Evolutionary conservation across 2,888 invertebrate species (phyloP).

Genomic region (Amblyteles armatorius): DNA sequence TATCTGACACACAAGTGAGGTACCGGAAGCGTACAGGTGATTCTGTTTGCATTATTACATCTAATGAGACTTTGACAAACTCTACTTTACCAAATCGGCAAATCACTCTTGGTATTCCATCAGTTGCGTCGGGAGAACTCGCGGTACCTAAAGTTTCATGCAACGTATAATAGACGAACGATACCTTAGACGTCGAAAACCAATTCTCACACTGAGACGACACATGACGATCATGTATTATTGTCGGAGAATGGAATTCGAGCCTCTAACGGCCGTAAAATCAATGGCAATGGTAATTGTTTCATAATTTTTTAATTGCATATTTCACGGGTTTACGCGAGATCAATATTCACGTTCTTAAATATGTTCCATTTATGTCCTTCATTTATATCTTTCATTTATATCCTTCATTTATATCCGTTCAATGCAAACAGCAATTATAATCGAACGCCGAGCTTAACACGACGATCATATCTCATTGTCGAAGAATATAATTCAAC

Average conservation of each 20-base stretch:
- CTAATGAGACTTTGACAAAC: conserved; percentile 74
- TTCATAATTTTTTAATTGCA: not conserved
- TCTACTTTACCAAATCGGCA: conserved; percentile 83
- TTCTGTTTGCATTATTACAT: conserved; percentile 70
- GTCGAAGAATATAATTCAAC: not conserved
- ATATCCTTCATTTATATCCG: no score
- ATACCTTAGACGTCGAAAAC: conserved; percentile 13
- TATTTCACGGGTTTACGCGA: no score
- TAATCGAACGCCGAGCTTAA: not conserved
- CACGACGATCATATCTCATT: not conserved
- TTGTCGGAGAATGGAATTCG: not conserved
- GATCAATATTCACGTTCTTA: no score
- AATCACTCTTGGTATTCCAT: conserved; percentile 80
- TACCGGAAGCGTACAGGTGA: conserved; percentile 76
- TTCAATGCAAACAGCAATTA: no score
- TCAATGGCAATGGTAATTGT: not conserved
- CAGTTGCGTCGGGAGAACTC: conserved; percentile 77
- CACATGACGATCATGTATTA: not conserved
- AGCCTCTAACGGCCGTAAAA: not conserved
- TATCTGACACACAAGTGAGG: conserved; percentile 72
- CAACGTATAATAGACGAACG: conserved; percentile 61
- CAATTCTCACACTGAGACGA: conserved; percentile 4
- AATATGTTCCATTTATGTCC: not conserved
- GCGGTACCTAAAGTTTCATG: conserved; percentile 81
- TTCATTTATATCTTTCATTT: no score